phyloP scores from a whole-genome alignment of 1,140 invertebrate species.

The Halesus radiatus region DNA sequence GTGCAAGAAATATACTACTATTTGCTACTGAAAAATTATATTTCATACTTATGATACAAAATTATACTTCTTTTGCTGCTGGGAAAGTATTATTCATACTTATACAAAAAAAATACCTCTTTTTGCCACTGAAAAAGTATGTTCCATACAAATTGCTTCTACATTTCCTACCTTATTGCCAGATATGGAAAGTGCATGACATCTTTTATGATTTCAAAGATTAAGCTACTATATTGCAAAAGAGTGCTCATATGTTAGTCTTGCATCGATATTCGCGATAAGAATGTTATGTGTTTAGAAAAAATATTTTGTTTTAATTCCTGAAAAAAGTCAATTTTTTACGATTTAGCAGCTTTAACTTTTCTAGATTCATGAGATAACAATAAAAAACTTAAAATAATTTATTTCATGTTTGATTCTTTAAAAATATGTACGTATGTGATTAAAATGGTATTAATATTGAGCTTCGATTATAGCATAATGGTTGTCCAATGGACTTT shows the following conservation, averaged over 20 bases:
- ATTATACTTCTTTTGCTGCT: background rate
- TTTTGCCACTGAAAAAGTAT: constrained; percentile 2
- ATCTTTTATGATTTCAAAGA: constrained; percentile 50
- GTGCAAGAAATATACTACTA: background rate
- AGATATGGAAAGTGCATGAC: constrained; percentile 55
- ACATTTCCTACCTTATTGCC: constrained; percentile 47
- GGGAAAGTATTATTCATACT: too few species aligned
- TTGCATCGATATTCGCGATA: constrained; percentile 36
- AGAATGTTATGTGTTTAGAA: constrained; percentile 43
- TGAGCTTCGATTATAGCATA: too few species aligned
- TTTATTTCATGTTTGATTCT: too few species aligned
- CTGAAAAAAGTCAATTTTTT: background rate
- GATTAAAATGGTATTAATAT: too few species aligned
- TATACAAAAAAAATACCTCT: background rate
- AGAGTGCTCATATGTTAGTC: constrained; percentile 39
- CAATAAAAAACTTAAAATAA: too few species aligned
- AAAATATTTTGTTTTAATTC: constrained; percentile 21
- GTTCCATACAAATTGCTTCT: constrained; percentile 39
- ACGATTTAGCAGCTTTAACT: too few species aligned
- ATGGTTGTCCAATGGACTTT: too few species aligned
- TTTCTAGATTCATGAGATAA: too few species aligned
- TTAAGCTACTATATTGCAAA: constrained; percentile 46
- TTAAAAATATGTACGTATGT: too few species aligned
- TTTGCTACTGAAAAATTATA: constrained; percentile 8
- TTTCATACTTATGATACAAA: background rate